Percentiles rank a stretch among this genome's conserved stretches.
Conservation (phyloP, 2,113 vertebrate species). For the Aspiorhynchus laticeps region DNA sequence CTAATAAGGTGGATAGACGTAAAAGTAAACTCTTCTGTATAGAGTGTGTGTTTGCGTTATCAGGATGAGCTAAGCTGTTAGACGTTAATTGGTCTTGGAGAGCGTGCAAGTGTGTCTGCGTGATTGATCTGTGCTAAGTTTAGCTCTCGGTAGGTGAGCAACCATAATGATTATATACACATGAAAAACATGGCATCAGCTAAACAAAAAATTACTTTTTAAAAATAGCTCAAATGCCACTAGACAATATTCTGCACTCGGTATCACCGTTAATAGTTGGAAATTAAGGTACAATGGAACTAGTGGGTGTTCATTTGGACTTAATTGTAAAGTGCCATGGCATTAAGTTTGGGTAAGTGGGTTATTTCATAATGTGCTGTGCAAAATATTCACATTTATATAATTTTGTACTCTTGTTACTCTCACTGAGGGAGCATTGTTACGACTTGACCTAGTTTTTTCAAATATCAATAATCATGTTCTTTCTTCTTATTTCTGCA, state of each 20-base stretch:
- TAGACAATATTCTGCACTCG: background rate
- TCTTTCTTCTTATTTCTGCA: constrained; percentile 46
- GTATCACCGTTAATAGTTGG: background rate
- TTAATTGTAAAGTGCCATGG: background rate
- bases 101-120: constrained; percentile 19
- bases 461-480: constrained; percentile 19
- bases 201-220: constrained; percentile 36
- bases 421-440: background rate
- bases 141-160: constrained; percentile 15
- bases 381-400: constrained; percentile 28
- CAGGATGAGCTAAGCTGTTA: constrained; percentile 47
- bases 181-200: constrained; percentile 42
- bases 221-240: constrained; percentile 36
- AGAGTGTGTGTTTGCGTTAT: constrained; percentile 26
- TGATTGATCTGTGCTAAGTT: constrained; percentile 54
- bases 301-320: constrained; percentile 18
- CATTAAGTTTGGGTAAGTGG: constrained; percentile 1
- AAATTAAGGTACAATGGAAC: constrained; percentile 18
- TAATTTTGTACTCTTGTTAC: background rate
- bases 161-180: constrained; percentile 36
- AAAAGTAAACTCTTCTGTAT: constrained; percentile 20
- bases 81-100: constrained; percentile 49
- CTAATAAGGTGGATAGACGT: constrained; percentile 14
- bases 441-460: constrained; percentile 1
- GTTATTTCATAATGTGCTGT: constrained; percentile 3